Percentiles rank a stretch among this genome's conserved stretches.
Evolutionary conservation across 2,888 invertebrate genomes (phyloP).

Genomic region (Noctuana brunneofusca): DNA sequence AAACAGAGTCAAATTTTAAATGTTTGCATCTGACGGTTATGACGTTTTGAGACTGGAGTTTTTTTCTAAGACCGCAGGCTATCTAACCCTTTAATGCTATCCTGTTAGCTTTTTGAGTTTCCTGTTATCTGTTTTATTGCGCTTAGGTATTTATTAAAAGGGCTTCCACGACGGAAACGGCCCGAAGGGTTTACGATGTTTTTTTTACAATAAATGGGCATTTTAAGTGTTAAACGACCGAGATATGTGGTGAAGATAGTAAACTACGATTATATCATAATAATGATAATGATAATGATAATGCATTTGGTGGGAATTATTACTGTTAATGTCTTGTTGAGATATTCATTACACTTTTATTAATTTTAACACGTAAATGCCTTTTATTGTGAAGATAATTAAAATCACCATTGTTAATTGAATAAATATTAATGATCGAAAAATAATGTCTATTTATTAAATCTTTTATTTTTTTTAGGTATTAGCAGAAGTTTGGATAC

Average conservation of each 20-base stretch:
- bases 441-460: too few relatives aligned
- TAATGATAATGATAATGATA: too few relatives aligned
- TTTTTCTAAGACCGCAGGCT: constrained; percentile 36
- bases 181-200: constrained; percentile 15
- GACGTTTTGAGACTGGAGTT: constrained; percentile 7
- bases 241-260: constrained; percentile 24
- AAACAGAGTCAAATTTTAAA: constrained; percentile 2
- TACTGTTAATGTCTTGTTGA: too few relatives aligned
- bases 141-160: constrained; percentile 38
- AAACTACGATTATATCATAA: too few relatives aligned
- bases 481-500: too few relatives aligned
- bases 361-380: too few relatives aligned
- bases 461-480: too few relatives aligned
- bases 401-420: too few relatives aligned
- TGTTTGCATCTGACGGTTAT: neutral
- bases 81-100: constrained; percentile 41
- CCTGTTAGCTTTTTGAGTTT: constrained; percentile 44
- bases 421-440: too few relatives aligned
- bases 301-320: neutral
- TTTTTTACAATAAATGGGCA: constrained; percentile 25
- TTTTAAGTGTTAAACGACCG: constrained; percentile 34
- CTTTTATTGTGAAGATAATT: too few relatives aligned
- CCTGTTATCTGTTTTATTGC: constrained; percentile 51
- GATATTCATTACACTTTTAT: too few relatives aligned
- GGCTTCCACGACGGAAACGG: constrained; percentile 38